Percentiles rank a stretch among this genome's conserved stretches.
These are phyloP conservation scores for Pangasius mekongensis DNA, from an alignment of 2,797 vertebrate species.

Conservation along the genomic window DNA sequence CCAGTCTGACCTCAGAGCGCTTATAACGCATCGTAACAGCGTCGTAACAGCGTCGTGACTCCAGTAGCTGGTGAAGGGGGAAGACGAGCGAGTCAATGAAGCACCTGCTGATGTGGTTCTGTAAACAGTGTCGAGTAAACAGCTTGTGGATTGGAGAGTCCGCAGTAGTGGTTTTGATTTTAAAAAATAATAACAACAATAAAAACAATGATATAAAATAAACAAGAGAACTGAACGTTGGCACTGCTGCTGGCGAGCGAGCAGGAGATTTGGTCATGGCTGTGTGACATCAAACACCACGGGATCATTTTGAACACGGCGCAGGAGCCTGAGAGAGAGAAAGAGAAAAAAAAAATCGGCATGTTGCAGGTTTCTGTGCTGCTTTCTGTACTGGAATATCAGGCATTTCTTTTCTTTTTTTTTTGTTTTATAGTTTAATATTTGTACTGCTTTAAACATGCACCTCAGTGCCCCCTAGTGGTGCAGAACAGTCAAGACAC, in stretches of 20 bases:
- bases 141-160: conserved; percentile 72
- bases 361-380: not conserved
- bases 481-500: not conserved
- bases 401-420: not conserved
- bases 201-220: conserved; percentile 13
- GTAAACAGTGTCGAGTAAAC: conserved; percentile 81
- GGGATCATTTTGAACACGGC: conserved; percentile 73
- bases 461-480: not conserved
- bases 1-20: conserved; percentile 71
- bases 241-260: conserved; percentile 51
- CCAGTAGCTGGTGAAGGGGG: conserved; percentile 77
- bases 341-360: not conserved
- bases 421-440: not conserved
- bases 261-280: conserved; percentile 81
- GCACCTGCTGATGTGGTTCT: conserved; percentile 76
- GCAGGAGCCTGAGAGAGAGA: conserved; percentile 67
- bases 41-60: not conserved
- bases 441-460: too few species aligned
- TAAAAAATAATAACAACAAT: conserved; percentile 45
- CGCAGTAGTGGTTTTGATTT: conserved; percentile 71
- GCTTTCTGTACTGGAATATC: not conserved
- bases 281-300: conserved; percentile 67
- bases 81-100: conserved; percentile 76
- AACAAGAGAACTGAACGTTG: conserved; percentile 44
- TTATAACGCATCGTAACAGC: not conserved